phyloP scores from a whole-genome alignment of 2,113 vertebrate species.

The Sylvia atricapilla region DNA sequence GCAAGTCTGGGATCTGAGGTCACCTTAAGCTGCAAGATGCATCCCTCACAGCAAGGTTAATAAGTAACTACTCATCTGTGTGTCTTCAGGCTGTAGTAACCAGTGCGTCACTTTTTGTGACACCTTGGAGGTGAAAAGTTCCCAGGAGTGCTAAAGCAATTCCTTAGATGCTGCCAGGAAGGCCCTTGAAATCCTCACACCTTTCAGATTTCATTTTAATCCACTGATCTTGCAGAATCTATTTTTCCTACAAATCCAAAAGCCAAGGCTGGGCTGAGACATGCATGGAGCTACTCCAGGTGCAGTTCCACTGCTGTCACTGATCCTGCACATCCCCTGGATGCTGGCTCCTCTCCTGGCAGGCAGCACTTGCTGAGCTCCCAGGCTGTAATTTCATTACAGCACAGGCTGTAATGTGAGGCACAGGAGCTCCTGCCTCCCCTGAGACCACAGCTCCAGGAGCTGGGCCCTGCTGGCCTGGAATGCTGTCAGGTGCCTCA shows the following conservation, averaged over 20 bases:
- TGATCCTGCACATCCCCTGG: not conserved
- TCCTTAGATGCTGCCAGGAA: not conserved
- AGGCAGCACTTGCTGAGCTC: not conserved
- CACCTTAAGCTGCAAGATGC: not conserved
- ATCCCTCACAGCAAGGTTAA: not conserved
- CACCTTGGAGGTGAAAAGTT: not conserved
- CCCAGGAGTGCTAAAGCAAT: not conserved
- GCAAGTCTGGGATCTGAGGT: not conserved
- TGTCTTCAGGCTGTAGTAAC: not conserved
- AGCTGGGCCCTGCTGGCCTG: not conserved
- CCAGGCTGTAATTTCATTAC: not conserved
- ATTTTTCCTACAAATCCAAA: not conserved
- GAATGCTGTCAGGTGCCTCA: not conserved
- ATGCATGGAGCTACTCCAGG: rapidly evolving
- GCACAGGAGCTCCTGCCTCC: not conserved
- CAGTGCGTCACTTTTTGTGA: not conserved
- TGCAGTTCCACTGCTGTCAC: not conserved
- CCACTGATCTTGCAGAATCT: not conserved
- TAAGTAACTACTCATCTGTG: not conserved
- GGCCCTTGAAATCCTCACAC: not conserved
- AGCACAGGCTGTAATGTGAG: not conserved
- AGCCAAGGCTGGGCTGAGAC: not conserved
- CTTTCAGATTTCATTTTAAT: not conserved
- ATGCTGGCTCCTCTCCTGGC: not conserved
- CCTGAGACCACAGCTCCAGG: not conserved